Conservation (phyloP, 2,113 vertebrate genomes). For the Mirounga angustirostris region DNA sequence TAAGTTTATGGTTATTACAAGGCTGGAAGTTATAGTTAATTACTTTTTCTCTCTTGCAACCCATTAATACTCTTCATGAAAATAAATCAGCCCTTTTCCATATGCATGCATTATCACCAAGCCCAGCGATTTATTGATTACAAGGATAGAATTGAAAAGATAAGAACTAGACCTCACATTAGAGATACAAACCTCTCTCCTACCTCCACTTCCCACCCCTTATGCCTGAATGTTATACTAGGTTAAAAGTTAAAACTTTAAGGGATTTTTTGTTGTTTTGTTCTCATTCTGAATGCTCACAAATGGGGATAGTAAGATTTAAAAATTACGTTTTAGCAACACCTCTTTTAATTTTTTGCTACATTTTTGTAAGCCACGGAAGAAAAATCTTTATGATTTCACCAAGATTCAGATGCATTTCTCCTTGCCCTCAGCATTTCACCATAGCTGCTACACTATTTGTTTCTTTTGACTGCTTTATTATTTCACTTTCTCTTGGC, state of each 20-base stretch:
- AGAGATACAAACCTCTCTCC: not conserved
- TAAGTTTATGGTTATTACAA: conserved; percentile 85
- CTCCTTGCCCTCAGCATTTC: not conserved
- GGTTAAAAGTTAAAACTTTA: not conserved
- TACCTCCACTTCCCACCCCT: not conserved
- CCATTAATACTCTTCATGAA: conserved; percentile 80
- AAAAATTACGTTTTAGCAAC: not conserved
- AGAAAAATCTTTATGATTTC: not conserved
- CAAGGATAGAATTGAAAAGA: conserved; percentile 72
- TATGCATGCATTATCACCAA: conserved; percentile 80
- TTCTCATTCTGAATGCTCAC: not conserved
- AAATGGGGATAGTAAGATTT: not conserved
- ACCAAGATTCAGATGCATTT: not conserved
- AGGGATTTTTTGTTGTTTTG: not conserved
- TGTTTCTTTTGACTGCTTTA: not conserved
- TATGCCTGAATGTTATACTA: not conserved
- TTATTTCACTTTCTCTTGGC: not conserved
- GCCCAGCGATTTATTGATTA: conserved; percentile 77
- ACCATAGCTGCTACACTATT: not conserved
- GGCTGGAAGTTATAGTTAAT: conserved; percentile 86
- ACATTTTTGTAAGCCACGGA: not conserved
- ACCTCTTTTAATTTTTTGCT: not conserved
- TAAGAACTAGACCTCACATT: not conserved
- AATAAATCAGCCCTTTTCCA: conserved; percentile 86
- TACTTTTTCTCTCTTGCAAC: conserved; percentile 79